Evolutionary conservation across 2,113 vertebrate genomes (phyloP).

Genomic region (Ochotona curzoniae): DNA sequence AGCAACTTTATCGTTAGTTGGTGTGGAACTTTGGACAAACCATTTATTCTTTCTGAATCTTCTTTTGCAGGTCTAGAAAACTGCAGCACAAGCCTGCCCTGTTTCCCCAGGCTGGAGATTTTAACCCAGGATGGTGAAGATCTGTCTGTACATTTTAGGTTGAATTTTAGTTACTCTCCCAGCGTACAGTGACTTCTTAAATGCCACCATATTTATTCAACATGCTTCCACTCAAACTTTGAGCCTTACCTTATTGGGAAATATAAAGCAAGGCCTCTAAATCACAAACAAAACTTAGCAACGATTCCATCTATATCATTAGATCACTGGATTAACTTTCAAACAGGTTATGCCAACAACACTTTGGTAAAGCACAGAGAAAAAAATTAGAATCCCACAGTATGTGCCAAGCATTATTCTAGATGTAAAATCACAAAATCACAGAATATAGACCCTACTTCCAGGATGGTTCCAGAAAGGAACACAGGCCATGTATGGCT

Average conservation of each 20-base stretch:
- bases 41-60: not conserved
- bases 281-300: no score
- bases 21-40: not conserved
- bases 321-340: no score
- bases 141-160: not conserved
- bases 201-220: not conserved
- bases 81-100: not conserved
- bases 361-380: no score
- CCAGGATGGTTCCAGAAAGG: not conserved
- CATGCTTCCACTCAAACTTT: not conserved
- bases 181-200: not conserved
- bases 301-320: no score
- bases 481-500: not conserved
- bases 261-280: no score
- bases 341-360: no score
- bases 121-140: not conserved
- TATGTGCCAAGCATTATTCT: not conserved
- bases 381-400: not conserved
- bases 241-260: no score
- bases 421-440: slow-evolving; percentile 22
- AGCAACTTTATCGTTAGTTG: not conserved
- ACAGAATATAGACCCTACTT: not conserved
- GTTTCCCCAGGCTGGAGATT: not conserved
- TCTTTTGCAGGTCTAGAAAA: not conserved
- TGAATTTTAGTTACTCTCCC: not conserved